These are phyloP conservation scores for Scalopus aquaticus DNA, from an alignment of 2,113 vertebrate species.

Conservation along the genomic window DNA sequence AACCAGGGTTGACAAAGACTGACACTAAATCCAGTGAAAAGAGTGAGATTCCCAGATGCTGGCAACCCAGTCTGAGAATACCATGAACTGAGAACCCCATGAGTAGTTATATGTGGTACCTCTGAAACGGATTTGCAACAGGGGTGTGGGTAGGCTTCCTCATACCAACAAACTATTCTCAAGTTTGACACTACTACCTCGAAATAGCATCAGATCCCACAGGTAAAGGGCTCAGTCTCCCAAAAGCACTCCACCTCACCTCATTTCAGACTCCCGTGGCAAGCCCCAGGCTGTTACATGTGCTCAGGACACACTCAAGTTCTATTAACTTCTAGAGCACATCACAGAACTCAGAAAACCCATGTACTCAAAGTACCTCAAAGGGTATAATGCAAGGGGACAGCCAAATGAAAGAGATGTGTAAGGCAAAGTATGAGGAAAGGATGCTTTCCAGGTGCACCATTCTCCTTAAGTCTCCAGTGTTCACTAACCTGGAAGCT, in stretches of 20 bases:
- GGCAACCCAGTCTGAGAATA: not conserved
- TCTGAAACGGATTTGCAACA: not conserved
- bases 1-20: not conserved
- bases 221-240: not conserved
- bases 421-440: not conserved
- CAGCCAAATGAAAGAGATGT: not conserved
- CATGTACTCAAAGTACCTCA: not conserved
- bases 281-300: not conserved
- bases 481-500: not conserved
- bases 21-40: not conserved
- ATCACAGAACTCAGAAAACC: not conserved
- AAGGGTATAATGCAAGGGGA: no score
- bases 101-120: not conserved
- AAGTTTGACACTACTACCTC: not conserved
- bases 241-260: not conserved
- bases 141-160: not conserved
- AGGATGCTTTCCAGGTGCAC: not conserved
- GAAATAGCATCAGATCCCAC: not conserved
- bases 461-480: not conserved
- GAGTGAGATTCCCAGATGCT: not conserved
- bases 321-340: not conserved
- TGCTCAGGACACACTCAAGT: not conserved
- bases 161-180: not conserved
- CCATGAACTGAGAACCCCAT: not conserved
- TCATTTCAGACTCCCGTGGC: not conserved